These are phyloP conservation scores for Ellobium chinense DNA, from an alignment of 2,888 invertebrate species.

Conservation along the genomic window DNA sequence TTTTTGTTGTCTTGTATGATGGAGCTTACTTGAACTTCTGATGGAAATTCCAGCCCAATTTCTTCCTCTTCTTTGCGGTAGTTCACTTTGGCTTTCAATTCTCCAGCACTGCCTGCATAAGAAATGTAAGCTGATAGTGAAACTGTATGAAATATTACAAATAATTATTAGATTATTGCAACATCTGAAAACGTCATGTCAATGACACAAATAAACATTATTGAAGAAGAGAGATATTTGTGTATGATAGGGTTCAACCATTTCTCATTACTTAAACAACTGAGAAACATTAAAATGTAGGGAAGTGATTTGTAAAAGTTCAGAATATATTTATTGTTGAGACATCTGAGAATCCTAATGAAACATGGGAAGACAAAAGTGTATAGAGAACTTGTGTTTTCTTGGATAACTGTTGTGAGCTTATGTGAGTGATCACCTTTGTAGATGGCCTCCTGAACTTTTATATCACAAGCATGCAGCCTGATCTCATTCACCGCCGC, in stretches of 20 bases:
- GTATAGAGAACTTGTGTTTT: no score
- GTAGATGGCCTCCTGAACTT: slow-evolving; percentile 82
- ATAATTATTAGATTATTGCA: neutral
- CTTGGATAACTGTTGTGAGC: no score
- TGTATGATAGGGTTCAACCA: no score
- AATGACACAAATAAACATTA: no score
- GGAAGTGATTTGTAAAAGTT: no score
- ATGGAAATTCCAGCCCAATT: slow-evolving; percentile 21
- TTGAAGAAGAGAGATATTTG: no score
- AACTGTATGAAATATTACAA: neutral
- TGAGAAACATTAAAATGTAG: no score
- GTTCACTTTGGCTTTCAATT: slow-evolving; percentile 2
- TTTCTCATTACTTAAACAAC: no score
- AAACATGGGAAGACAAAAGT: no score
- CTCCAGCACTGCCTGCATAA: neutral
- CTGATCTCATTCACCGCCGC: slow-evolving; percentile 85
- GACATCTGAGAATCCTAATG: no score
- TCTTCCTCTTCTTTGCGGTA: slow-evolving; percentile 40
- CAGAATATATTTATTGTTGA: no score
- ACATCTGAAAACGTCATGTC: neutral
- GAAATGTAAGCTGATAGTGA: neutral
- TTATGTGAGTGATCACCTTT: slow-evolving; percentile 35
- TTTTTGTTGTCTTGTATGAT: no score
- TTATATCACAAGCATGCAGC: slow-evolving; percentile 89
- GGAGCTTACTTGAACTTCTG: slow-evolving; percentile 38